Base-by-base conservation (phyloP, 2,113 vertebrate species). In the Ivindomyrus marchei region DNA sequence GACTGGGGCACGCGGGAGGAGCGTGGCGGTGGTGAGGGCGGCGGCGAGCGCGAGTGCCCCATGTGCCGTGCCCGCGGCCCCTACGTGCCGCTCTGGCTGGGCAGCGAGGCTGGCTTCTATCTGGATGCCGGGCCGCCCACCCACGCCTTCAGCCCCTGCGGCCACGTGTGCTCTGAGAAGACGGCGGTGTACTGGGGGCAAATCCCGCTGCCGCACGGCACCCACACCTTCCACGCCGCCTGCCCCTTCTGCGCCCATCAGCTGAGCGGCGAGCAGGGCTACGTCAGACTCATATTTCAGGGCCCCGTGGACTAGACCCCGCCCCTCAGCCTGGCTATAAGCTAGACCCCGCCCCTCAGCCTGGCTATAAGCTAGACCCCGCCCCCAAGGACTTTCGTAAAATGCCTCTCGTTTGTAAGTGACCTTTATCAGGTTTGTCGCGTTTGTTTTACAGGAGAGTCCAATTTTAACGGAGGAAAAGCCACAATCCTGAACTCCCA, bases 141-240 rank as follows among this genome's bases (percentile, higher is more conserved):
- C 3, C 98, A 99, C 0, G 97, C 97, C 0, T 98, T 99, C 83
- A 96, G 95, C 92, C 98, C 98, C 0, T 99, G 98, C 19, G 98
- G 98, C 52, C 98, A 99, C 1, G 98, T 99, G 86, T 98, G 98
- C 93, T 99, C 98, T 0, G 97, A 98, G 95, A 97, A 97, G 95
- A 99, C 98, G 36, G 96, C 96, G 9, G 94, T 95, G 1, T 98
- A 97, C 92, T 99, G 98, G 98, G 97, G 97, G 88, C 97, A 97
- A 92, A 97, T 98, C 90, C 96, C 95, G 0, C 97, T 99, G 90
- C 98, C 98, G 5, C 97, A 98, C 0, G 98, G 98, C 90, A 98
- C 97, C 27, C 97, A 98, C 90, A 96, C 97, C 90, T 97, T 99
- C 83, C 97, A 98, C 1, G 96, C 97, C 39, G 97, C 98, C 91